phyloP scores from a whole-genome alignment of 2,113 vertebrate genomes.

The Bubo scandiacus region DNA sequence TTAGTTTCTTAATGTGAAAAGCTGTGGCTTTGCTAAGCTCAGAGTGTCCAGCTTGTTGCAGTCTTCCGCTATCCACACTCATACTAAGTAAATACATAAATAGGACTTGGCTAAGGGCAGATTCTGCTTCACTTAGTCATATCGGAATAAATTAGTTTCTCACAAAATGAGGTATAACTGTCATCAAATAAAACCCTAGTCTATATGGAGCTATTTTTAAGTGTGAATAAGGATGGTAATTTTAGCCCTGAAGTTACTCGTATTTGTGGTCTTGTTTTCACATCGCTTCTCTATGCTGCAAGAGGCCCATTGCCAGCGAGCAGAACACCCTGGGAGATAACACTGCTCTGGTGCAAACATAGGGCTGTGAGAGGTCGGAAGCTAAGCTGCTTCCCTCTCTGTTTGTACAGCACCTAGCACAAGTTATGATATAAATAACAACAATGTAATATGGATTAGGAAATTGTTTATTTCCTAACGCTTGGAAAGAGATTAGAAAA shows the following conservation, averaged over 20 bases:
- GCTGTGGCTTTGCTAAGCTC: not conserved
- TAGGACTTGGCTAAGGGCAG: not conserved
- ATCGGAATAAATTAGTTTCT: not conserved
- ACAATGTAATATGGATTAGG: not conserved
- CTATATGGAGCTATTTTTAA: constrained; percentile 12
- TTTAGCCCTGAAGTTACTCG: not conserved
- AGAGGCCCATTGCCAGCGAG: not conserved
- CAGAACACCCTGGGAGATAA: rapidly evolving
- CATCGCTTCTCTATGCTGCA: not conserved
- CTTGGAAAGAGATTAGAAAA: not conserved
- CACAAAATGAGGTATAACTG: not conserved
- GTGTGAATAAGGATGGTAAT: not conserved
- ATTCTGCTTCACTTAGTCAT: constrained; percentile 6
- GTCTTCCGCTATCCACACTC: not conserved
- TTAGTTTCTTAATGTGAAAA: not conserved
- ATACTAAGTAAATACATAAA: not conserved
- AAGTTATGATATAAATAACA: not conserved
- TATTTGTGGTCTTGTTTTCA: not conserved
- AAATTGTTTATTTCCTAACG: constrained; percentile 25
- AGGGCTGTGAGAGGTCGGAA: not conserved
- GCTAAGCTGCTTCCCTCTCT: not conserved
- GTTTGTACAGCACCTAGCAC: not conserved
- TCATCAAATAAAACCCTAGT: not conserved
- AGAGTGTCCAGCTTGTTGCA: not conserved
- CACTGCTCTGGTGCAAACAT: rapidly evolving